Conservation (phyloP, 1,140 invertebrate genomes). For the Habropoda laboriosa region DNA sequence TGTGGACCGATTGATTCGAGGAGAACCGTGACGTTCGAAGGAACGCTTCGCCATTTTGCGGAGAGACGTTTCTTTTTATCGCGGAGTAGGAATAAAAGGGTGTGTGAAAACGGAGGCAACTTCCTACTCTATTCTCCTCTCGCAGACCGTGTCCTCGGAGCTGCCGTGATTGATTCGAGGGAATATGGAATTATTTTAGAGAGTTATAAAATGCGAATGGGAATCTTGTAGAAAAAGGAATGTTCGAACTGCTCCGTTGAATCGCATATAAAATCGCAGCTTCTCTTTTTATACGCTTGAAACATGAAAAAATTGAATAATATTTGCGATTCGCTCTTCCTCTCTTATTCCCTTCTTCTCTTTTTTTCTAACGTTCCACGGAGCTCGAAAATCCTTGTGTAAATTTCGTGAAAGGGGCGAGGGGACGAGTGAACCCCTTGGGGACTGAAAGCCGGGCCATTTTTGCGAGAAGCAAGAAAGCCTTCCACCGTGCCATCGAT, state of each 20-base stretch:
- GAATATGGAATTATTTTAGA: neutral
- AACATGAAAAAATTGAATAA: conserved; percentile 20
- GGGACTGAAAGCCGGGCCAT: conserved; percentile 4
- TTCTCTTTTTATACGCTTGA: neutral
- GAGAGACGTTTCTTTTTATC: neutral
- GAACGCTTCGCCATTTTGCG: neutral
- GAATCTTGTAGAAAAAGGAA: neutral
- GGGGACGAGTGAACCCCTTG: neutral
- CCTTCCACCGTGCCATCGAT: conserved; percentile 15
- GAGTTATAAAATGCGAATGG: neutral
- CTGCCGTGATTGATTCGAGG: neutral
- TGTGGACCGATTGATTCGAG: neutral
- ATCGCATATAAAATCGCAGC: neutral
- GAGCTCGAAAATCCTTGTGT: conserved; percentile 16
- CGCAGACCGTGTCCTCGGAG: too few species aligned
- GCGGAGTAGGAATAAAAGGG: neutral
- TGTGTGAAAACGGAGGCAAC: too few species aligned
- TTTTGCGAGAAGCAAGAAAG: conserved; percentile 1
- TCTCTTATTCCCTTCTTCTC: neutral
- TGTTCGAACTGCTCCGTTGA: neutral
- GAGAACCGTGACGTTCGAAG: neutral
- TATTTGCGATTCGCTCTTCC: neutral
- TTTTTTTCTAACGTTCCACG: neutral
- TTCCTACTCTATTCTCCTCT: too few species aligned
- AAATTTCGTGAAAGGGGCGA: conserved; percentile 3